These are phyloP conservation scores for Sipha flava DNA, from an alignment of 1,140 invertebrate genomes.

Conservation along the genomic window DNA sequence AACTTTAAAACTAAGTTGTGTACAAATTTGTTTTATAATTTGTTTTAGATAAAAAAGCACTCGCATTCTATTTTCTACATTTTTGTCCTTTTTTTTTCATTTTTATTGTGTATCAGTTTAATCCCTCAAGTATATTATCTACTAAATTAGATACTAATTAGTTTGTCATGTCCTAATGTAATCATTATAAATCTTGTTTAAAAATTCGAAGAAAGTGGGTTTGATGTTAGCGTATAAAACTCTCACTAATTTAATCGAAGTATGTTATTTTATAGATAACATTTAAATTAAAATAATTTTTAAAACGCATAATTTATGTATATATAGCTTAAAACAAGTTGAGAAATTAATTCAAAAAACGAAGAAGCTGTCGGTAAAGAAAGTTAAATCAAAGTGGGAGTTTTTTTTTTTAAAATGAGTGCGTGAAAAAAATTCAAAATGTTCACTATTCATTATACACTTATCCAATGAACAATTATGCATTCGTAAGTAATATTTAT, in stretches of 20 bases:
- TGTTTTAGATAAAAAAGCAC: too few species aligned
- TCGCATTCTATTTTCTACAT: too few species aligned
- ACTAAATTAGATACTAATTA: too few species aligned
- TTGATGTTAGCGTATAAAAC: not conserved
- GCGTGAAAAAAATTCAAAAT: constrained; percentile 41
- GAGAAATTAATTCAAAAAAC: not conserved
- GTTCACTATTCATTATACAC: constrained; percentile 35
- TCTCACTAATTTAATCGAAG: not conserved
- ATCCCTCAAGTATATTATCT: constrained; percentile 34
- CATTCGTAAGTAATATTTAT: constrained; percentile 39
- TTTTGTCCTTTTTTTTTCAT: constrained; percentile 18
- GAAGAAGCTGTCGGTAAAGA: not conserved
- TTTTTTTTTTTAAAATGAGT: constrained; percentile 41
- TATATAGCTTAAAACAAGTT: too few species aligned
- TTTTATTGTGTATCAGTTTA: constrained; percentile 52
- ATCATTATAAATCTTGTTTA: not conserved
- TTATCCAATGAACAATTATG: constrained; percentile 29
- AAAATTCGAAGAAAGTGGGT: constrained; percentile 13
- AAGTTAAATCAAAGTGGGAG: not conserved
- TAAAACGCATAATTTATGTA: not conserved
- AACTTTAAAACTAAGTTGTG: too few species aligned
- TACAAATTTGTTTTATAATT: too few species aligned
- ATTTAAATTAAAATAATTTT: not conserved
- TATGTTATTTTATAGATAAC: not conserved
- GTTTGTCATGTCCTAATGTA: constrained; percentile 36